These are phyloP conservation scores for Chelonia mydas DNA, from an alignment of 2,797 vertebrate species.

Conservation along the genomic window DNA sequence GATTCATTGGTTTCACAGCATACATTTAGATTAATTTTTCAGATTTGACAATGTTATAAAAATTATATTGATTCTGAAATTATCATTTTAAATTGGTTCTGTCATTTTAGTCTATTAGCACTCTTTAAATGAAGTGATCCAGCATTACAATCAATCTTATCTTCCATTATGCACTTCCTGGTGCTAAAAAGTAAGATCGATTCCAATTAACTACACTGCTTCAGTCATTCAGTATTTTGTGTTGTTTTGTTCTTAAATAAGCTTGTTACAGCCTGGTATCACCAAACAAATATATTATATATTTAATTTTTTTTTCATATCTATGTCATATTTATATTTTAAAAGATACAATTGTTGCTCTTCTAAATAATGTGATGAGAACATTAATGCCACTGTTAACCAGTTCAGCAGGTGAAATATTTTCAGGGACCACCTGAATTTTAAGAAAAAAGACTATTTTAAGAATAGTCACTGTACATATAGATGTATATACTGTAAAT, in stretches of 20 bases:
- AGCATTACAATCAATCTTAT: conserved; percentile 79
- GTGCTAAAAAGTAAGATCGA: conserved; percentile 79
- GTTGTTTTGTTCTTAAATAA: conserved; percentile 32
- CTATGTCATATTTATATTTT: background rate
- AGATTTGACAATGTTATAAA: conserved; percentile 78
- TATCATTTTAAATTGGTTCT: conserved; percentile 80
- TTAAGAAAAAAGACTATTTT: conserved; percentile 16
- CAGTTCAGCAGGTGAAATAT: background rate
- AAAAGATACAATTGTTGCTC: conserved; percentile 11
- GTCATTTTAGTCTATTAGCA: conserved; percentile 79
- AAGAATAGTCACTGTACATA: too few species aligned
- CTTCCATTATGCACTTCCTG: conserved; percentile 78
- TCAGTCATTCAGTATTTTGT: conserved; percentile 72
- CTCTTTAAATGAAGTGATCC: conserved; percentile 80
- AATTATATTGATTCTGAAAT: conserved; percentile 81
- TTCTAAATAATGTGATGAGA: conserved; percentile 3
- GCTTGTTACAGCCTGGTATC: conserved; percentile 49
- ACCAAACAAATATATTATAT: conserved; percentile 57
- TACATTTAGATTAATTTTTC: conserved; percentile 78
- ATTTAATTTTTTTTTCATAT: conserved; percentile 50
- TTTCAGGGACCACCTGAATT: conserved; percentile 21
- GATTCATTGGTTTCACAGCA: conserved; percentile 73
- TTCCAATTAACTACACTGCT: conserved; percentile 76
- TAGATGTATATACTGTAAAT: conserved; percentile 3
- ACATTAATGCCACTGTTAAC: background rate